A percentile compares a stretch with the other conserved stretches of the same genome.
phyloP scores from a whole-genome alignment of 2,113 vertebrate genomes.

The Oenanthe melanoleuca region DNA sequence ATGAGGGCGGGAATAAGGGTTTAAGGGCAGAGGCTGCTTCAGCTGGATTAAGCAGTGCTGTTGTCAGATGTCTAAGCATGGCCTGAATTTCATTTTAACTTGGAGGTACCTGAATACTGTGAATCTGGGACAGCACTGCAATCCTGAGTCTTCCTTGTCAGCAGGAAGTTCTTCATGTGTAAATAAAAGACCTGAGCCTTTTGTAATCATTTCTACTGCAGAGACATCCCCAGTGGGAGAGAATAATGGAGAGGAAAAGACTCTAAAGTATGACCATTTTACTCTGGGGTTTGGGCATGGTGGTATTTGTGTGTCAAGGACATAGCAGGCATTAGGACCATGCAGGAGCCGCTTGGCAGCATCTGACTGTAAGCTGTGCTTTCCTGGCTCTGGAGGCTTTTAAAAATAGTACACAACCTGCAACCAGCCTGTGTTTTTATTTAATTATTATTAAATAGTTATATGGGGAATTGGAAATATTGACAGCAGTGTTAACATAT shows the following conservation, averaged over 20 bases:
- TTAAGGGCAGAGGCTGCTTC: neutral
- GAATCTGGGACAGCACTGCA: neutral
- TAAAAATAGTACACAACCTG: slow-evolving; percentile 45
- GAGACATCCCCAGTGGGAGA: neutral
- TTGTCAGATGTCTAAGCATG: neutral
- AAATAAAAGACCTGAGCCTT: neutral
- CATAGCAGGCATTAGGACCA: slow-evolving; percentile 25
- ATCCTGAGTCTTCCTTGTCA: neutral
- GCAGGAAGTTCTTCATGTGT: neutral
- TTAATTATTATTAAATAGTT: slow-evolving; percentile 71
- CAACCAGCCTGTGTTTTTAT: slow-evolving; percentile 58
- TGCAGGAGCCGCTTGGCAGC: neutral
- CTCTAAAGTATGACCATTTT: neutral
- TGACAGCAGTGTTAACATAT: slow-evolving; percentile 62
- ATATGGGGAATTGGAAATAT: slow-evolving; percentile 55
- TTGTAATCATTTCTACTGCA: neutral
- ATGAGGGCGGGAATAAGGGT: neutral
- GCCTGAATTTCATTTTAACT: neutral
- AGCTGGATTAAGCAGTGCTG: neutral
- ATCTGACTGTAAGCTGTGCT: slow-evolving; percentile 28
- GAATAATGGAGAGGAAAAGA: neutral
- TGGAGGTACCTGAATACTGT: neutral
- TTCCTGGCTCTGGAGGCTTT: slow-evolving; percentile 48
- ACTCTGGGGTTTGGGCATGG: neutral
- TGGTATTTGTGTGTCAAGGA: neutral